Percentiles rank a stretch among this genome's conserved stretches.
Conservation (phyloP, 2,113 vertebrate genomes). For the Mohoua ochrocephala region DNA sequence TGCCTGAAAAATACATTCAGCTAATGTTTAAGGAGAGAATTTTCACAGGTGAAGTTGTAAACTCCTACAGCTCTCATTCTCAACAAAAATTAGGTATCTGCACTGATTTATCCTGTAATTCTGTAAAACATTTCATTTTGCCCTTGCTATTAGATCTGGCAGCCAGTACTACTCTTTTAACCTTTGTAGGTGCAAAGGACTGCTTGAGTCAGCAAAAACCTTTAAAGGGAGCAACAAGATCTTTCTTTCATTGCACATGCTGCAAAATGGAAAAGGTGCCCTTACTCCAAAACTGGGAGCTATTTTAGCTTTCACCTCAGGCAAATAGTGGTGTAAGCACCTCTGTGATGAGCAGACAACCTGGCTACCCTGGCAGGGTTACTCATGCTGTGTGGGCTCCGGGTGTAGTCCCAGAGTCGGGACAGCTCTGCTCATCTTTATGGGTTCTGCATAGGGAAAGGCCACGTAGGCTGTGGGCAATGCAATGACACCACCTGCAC, state of each 20-base stretch:
- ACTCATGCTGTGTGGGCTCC: not conserved
- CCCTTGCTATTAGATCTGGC: not conserved
- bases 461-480: rapidly evolving
- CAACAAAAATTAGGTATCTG: not conserved
- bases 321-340: not conserved
- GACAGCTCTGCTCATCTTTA: not conserved
- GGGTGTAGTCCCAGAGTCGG: not conserved
- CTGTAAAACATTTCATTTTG: not conserved
- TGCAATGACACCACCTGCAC: not conserved
- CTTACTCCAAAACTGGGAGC: not conserved
- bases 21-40: not conserved
- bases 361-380: not conserved
- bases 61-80: not conserved
- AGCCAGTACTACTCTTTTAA: not conserved
- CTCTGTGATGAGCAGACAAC: not conserved
- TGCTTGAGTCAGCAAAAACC: not conserved
- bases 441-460: not conserved
- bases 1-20: not conserved
- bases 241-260: not conserved
- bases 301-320: not conserved
- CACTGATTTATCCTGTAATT: not conserved
- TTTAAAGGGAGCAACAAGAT: not conserved
- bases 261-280: not conserved
- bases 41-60: not conserved
- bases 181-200: not conserved